phyloP scores from a whole-genome alignment of 1,140 invertebrate genomes.

The Physella acuta region DNA sequence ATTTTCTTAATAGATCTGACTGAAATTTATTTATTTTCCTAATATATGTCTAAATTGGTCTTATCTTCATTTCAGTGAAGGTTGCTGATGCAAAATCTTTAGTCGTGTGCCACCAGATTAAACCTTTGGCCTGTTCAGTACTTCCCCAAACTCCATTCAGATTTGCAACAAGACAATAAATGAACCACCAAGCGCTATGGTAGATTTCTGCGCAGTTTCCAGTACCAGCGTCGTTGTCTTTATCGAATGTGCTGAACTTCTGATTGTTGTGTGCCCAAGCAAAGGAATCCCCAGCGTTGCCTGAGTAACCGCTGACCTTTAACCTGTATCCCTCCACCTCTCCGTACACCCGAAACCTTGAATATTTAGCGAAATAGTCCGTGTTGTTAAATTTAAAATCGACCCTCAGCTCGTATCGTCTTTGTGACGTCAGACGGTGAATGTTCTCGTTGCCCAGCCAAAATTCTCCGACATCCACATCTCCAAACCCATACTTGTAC shows the following conservation, averaged over 20 bases:
- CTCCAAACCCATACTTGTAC: slow-evolving; percentile 92
- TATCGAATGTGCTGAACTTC: not conserved
- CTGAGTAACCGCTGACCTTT: not conserved
- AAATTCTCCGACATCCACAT: slow-evolving; percentile 66
- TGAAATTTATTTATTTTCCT: too few species aligned
- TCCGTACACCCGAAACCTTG: not conserved
- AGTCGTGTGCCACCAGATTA: not conserved
- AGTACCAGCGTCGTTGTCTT: not conserved
- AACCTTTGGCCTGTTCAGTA: not conserved
- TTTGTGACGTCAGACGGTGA: not conserved
- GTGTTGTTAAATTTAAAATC: not conserved
- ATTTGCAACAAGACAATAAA: not conserved
- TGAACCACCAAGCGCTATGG: not conserved
- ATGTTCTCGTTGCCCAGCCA: slow-evolving; percentile 52
- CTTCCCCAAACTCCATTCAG: not conserved
- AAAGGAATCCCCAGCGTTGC: not conserved
- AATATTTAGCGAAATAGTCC: not conserved
- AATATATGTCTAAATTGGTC: too few species aligned
- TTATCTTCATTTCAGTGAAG: slow-evolving; percentile 1
- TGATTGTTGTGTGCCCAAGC: not conserved
- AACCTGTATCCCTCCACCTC: not conserved
- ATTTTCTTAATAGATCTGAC: too few species aligned
- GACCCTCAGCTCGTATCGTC: not conserved
- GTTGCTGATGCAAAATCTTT: not conserved
- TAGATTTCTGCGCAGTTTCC: not conserved